These are phyloP conservation scores for Sardina pilchardus DNA, from an alignment of 2,113 vertebrate genomes.

Conservation along the genomic window DNA sequence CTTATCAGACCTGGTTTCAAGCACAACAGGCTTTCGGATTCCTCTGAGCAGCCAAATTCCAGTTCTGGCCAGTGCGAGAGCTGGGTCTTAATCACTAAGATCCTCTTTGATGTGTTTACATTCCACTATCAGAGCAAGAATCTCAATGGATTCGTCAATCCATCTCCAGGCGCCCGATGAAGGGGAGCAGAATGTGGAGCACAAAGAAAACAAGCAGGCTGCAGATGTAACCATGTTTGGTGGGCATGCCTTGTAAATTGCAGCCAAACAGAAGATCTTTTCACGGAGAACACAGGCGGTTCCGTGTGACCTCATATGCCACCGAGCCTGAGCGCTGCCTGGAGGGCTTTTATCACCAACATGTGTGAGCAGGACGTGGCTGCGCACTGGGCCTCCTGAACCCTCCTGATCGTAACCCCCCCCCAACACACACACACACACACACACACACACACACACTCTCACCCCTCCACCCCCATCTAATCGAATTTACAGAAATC, in stretches of 20 bases:
- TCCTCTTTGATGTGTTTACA: slow-evolving; percentile 6
- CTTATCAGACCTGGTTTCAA: background rate
- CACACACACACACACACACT: too few relatives aligned
- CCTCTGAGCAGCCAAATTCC: background rate
- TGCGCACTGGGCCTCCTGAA: slow-evolving; percentile 6
- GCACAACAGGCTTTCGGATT: background rate
- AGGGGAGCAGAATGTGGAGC: background rate
- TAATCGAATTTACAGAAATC: slow-evolving; percentile 40
- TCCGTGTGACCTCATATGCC: slow-evolving; percentile 27
- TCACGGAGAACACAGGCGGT: slow-evolving; percentile 31
- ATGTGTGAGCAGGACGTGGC: background rate
- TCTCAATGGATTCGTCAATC: slow-evolving; percentile 13
- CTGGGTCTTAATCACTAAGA: background rate
- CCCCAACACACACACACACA: background rate
- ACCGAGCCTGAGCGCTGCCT: slow-evolving; percentile 29
- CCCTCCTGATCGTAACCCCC: background rate
- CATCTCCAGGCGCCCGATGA: background rate
- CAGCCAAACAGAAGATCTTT: slow-evolving; percentile 44
- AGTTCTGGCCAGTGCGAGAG: background rate
- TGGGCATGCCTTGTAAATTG: slow-evolving; percentile 26
- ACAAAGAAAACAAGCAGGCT: slow-evolving; percentile 19
- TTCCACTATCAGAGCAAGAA: background rate
- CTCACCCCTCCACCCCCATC: background rate
- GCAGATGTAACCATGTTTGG: slow-evolving; percentile 25
- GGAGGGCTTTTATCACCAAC: slow-evolving; percentile 31